Conservation (phyloP, 2,113 vertebrate genomes). For the Mesitornis unicolor region DNA sequence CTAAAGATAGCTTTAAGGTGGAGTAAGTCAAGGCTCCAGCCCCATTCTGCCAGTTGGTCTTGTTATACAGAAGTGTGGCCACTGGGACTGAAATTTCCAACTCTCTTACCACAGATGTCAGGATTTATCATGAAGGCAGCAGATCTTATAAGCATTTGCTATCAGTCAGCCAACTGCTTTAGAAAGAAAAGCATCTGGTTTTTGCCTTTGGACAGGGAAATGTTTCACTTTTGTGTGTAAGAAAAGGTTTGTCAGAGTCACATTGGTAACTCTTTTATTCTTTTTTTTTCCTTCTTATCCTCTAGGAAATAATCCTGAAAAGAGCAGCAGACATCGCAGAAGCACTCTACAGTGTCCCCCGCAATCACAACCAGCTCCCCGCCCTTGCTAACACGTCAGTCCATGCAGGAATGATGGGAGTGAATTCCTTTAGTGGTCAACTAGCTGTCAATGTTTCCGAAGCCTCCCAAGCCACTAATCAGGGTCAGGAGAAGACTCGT, state of each 20-base stretch:
- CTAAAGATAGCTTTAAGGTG: not conserved
- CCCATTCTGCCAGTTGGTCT: not conserved
- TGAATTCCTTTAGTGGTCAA: constrained; percentile 96
- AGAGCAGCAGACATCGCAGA: constrained; percentile 97
- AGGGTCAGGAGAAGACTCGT: constrained; percentile 79
- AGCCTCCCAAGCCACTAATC: constrained; percentile 88
- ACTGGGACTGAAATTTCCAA: not conserved
- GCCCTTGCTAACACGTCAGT: constrained; percentile 87
- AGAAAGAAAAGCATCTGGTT: not conserved
- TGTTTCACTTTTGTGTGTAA: not conserved
- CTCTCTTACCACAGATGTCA: not conserved
- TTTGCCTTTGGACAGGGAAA: not conserved
- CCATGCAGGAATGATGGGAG: constrained; percentile 94
- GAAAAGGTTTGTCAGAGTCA: not conserved
- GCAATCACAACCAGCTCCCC: constrained; percentile 94
- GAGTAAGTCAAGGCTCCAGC: not conserved
- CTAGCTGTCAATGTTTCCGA: constrained; percentile 95
- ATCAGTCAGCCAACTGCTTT: not conserved
- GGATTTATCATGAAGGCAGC: not conserved
- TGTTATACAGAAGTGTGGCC: not conserved
- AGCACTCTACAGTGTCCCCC: constrained; percentile 96
- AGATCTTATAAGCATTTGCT: not conserved
- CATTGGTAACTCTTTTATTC: not conserved
- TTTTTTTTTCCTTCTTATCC: not conserved
- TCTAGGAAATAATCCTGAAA: constrained; percentile 96